These are phyloP conservation scores for Phrynosoma platyrhinos DNA, from an alignment of 2,113 vertebrate species.

Conservation along the genomic window DNA sequence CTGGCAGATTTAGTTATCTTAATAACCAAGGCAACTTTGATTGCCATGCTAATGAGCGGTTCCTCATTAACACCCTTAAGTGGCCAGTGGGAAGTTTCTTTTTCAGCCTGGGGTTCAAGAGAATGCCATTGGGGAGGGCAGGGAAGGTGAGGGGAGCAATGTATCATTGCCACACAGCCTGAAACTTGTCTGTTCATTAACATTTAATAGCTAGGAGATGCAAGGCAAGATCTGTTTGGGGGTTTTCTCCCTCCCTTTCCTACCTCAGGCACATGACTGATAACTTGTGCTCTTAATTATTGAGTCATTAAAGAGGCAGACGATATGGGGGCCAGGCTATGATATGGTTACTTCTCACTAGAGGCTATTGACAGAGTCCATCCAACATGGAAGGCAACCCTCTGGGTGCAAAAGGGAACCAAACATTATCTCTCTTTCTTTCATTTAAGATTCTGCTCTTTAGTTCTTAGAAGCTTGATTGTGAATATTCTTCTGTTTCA, in stretches of 20 bases:
- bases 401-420: accelerated
- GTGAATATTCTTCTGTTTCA: background rate
- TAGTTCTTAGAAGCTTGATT: background rate
- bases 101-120: background rate
- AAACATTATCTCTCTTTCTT: background rate
- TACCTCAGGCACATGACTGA: background rate
- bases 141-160: accelerated
- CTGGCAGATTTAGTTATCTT: constrained; percentile 25
- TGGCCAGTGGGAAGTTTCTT: accelerated
- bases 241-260: background rate
- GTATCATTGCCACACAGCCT: accelerated
- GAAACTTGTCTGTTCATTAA: background rate
- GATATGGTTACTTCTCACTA: background rate
- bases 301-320: background rate
- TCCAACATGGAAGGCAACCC: background rate
- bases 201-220: constrained; percentile 19
- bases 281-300: constrained; percentile 42
- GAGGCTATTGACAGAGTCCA: background rate
- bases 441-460: accelerated
- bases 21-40: constrained; percentile 17
- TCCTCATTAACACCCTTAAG: constrained; percentile 9
- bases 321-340: accelerated
- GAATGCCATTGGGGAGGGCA: accelerated
- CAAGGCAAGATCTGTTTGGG: background rate
- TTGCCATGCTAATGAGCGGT: accelerated